Evolutionary conservation across 2,113 vertebrate species (phyloP).

Genomic region (Laticauda laticaudata): DNA sequence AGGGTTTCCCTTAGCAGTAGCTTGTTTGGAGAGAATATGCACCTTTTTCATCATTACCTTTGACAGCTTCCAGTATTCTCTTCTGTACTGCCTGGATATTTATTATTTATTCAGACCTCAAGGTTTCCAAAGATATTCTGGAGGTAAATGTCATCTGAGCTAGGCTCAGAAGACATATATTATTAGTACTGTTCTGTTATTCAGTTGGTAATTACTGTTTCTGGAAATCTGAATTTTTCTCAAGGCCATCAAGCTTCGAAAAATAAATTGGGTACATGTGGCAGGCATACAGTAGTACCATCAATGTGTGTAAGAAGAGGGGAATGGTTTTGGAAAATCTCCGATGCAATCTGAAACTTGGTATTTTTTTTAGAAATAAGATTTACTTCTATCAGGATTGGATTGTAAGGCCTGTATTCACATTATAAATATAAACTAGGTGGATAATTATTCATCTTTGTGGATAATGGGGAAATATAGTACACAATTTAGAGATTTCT

Average conservation of each 20-base stretch:
- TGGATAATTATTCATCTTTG: neutral
- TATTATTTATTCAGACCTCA: conserved; percentile 4
- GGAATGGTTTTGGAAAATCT: neutral
- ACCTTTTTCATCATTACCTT: neutral
- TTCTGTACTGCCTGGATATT: neutral
- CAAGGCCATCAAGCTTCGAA: conserved; percentile 12
- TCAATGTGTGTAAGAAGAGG: neutral
- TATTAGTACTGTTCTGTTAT: conserved; percentile 7
- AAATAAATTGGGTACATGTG: neutral
- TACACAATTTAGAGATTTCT: neutral
- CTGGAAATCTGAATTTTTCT: conserved; percentile 2
- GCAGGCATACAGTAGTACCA: neutral
- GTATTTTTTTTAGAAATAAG: neutral
- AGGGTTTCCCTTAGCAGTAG: neutral
- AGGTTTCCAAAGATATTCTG: conserved; percentile 10
- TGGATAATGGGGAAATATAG: neutral
- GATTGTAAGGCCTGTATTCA: neutral
- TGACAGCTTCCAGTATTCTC: neutral
- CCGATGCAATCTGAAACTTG: neutral
- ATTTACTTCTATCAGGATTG: neutral
- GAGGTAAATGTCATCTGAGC: neutral
- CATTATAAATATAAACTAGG: neutral
- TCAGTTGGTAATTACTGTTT: conserved; percentile 14
- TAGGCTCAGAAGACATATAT: conserved; percentile 2
- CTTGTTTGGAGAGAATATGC: neutral